Percentiles rank a stretch among this genome's conserved stretches.
These are phyloP conservation scores for Harpalus rubripes DNA, from an alignment of 2,888 invertebrate genomes.

Conservation along the genomic window DNA sequence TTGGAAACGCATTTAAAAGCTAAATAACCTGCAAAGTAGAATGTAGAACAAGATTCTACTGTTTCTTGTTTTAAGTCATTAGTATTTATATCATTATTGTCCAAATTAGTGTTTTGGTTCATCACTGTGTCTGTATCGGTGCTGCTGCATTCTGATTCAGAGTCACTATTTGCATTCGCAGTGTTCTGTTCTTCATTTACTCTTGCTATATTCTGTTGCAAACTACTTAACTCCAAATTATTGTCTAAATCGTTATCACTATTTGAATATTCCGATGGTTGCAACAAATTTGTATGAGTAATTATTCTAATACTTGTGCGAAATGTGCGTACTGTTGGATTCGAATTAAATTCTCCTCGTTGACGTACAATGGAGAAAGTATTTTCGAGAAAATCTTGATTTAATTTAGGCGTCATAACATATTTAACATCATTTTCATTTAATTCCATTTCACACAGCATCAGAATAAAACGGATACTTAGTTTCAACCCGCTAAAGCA, in stretches of 20 bases:
- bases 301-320: slow-evolving; percentile 8
- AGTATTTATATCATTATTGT: not conserved
- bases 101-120: slow-evolving; percentile 1
- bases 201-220: not conserved
- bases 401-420: slow-evolving; percentile 4
- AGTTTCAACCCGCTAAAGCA: slow-evolving; percentile 6
- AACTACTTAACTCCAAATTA: slow-evolving; percentile 2
- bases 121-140: not conserved
- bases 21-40: slow-evolving; percentile 5
- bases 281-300: slow-evolving; percentile 6
- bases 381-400: slow-evolving; percentile 17
- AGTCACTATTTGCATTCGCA: not conserved
- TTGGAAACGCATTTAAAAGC: slow-evolving; percentile 22
- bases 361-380: slow-evolving; percentile 13
- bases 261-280: slow-evolving; percentile 1
- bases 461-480: not conserved
- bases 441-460: slow-evolving; percentile 13
- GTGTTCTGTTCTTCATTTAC: not conserved
- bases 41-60: slow-evolving; percentile 18
- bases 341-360: slow-evolving; percentile 7
- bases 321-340: slow-evolving; percentile 9
- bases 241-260: not conserved
- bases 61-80: not conserved
- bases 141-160: not conserved
- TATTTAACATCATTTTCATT: not conserved